phyloP scores from a whole-genome alignment of 1,140 invertebrate genomes.

The Ostrea edulis region DNA sequence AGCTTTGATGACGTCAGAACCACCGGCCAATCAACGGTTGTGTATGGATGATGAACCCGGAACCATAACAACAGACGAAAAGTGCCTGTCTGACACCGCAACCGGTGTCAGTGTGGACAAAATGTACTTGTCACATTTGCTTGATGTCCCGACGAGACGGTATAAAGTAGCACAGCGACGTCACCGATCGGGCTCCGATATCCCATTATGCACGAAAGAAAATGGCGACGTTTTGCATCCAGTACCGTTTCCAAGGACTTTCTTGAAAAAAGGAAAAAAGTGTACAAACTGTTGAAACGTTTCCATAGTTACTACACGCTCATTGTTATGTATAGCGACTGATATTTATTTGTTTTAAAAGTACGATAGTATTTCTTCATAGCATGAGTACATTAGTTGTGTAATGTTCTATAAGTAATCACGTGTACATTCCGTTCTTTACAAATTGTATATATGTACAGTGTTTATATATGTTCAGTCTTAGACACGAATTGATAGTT shows the following conservation, averaged over 20 bases:
- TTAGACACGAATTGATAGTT: too few species aligned
- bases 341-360: background rate
- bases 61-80: background rate
- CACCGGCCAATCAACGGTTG: background rate
- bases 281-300: background rate
- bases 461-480: too few species aligned
- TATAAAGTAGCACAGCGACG: background rate
- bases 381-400: too few species aligned
- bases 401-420: background rate
- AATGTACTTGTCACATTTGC: background rate
- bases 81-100: background rate
- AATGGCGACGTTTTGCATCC: background rate
- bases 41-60: background rate
- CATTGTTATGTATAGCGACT: background rate
- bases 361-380: background rate
- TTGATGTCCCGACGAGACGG: background rate
- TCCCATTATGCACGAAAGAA: background rate
- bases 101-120: background rate
- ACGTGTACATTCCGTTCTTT: background rate
- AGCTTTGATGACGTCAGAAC: too few species aligned
- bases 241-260: constrained; percentile 16
- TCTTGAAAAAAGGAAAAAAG: constrained; percentile 23
- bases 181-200: constrained; percentile 23
- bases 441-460: too few species aligned
- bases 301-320: background rate